phyloP scores from a whole-genome alignment of 2,888 invertebrate genomes.

The Caenorhabditis sinica region DNA sequence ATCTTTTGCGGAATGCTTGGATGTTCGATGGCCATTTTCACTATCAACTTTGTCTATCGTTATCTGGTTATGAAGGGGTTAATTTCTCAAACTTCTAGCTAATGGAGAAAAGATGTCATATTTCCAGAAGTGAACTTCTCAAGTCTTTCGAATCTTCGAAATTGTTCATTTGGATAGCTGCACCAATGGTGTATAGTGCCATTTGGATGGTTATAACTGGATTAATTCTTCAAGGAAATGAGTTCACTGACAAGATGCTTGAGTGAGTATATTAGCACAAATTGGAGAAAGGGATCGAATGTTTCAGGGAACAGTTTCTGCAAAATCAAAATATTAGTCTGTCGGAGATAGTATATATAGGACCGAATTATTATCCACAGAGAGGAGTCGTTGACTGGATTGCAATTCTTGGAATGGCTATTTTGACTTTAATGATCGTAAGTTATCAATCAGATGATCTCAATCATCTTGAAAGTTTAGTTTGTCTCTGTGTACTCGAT shows the following conservation, averaged over 20 bases:
- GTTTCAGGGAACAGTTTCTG: slow-evolving; percentile 34
- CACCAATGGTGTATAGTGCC: slow-evolving; percentile 28
- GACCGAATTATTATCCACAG: slow-evolving; percentile 46
- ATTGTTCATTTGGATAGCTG: slow-evolving; percentile 40
- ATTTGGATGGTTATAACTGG: slow-evolving; percentile 47
- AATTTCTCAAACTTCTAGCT: neutral
- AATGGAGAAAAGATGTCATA: neutral
- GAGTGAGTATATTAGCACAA: slow-evolving; percentile 10
- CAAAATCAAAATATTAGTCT: slow-evolving; percentile 15
- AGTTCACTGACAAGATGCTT: slow-evolving; percentile 30
- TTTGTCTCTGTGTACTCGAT: slow-evolving; percentile 39
- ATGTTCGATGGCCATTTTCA: slow-evolving; percentile 53
- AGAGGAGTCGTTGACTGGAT: slow-evolving; percentile 33
- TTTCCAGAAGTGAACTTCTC: slow-evolving; percentile 38
- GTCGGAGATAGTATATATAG: slow-evolving; percentile 28
- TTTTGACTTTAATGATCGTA: slow-evolving; percentile 53
- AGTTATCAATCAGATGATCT: neutral
- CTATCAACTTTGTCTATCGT: slow-evolving; percentile 42
- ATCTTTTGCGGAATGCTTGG: slow-evolving; percentile 54
- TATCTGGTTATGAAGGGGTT: slow-evolving; percentile 44
- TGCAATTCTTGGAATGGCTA: slow-evolving; percentile 35
- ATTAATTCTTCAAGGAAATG: slow-evolving; percentile 32
- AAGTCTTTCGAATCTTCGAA: slow-evolving; percentile 42
- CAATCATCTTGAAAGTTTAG: neutral
- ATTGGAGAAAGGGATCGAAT: neutral